Conservation (phyloP, 2,888 invertebrate species). For the Choreutis nemorana region DNA sequence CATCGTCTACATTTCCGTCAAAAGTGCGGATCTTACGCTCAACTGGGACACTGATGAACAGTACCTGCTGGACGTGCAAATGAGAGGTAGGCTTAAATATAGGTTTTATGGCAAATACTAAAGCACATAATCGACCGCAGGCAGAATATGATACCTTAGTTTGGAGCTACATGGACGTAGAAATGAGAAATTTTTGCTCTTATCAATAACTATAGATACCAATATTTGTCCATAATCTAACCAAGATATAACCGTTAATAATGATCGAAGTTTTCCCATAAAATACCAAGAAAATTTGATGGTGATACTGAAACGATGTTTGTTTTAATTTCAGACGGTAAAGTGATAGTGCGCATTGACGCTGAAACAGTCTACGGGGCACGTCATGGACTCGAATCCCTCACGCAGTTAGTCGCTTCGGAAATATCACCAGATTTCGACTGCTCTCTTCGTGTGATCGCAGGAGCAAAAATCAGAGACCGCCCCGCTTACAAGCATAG, state of each 20-base stretch:
- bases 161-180: too few species aligned
- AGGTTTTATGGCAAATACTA: too few species aligned
- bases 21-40: constrained; percentile 50
- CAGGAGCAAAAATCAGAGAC: constrained; percentile 74
- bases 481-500: constrained; percentile 84
- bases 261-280: too few species aligned
- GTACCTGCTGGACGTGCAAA: constrained; percentile 68
- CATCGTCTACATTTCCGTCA: constrained; percentile 64
- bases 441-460: constrained; percentile 68
- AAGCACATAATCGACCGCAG: too few species aligned
- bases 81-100: constrained; percentile 45
- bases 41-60: constrained; percentile 76
- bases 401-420: constrained; percentile 71
- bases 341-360: constrained; percentile 60
- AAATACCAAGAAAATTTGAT: too few species aligned
- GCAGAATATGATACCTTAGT: too few species aligned
- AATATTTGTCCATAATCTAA: too few species aligned
- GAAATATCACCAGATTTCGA: constrained; percentile 24
- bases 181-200: too few species aligned
- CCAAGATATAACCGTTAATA: too few species aligned
- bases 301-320: too few species aligned
- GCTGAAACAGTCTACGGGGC: constrained; percentile 75
- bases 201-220: too few species aligned
- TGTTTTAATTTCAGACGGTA: constrained; percentile 32
- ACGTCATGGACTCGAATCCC: constrained; percentile 78